These are phyloP conservation scores for Oedothorax gibbosus DNA, from an alignment of 1,140 invertebrate species.

Conservation along the genomic window DNA sequence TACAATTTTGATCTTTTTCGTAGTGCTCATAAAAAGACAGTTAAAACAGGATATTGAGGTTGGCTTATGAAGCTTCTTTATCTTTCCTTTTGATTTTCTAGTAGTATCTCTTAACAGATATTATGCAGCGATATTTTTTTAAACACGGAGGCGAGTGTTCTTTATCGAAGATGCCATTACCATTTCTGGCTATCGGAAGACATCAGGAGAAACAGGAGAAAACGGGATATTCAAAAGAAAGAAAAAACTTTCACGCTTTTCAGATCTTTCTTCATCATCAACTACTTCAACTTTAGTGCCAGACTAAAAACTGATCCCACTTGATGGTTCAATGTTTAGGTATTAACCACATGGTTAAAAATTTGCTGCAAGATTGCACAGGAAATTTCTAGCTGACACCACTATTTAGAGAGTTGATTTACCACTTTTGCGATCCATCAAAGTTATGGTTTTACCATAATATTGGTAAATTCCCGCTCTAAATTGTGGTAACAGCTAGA, in stretches of 20 bases:
- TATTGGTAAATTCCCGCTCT: too few relatives aligned
- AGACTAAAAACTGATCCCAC: slow-evolving; percentile 15
- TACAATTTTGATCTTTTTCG: too few relatives aligned
- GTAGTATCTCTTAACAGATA: neutral
- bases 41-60: slow-evolving; percentile 21
- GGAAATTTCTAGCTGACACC: too few relatives aligned
- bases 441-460: too few relatives aligned
- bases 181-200: slow-evolving; percentile 30
- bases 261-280: slow-evolving; percentile 48
- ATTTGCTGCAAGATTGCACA: too few relatives aligned
- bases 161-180: slow-evolving; percentile 41
- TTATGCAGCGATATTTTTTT: slow-evolving; percentile 38
- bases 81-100: slow-evolving; percentile 4
- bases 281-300: slow-evolving; percentile 46
- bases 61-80: slow-evolving; percentile 9
- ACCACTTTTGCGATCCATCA: too few relatives aligned
- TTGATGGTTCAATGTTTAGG: neutral
- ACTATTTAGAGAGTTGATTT: too few relatives aligned
- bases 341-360: too few relatives aligned
- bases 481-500: too few relatives aligned
- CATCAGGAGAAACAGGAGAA: slow-evolving; percentile 45
- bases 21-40: neutral
- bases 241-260: slow-evolving; percentile 36
- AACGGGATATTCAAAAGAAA: neutral
- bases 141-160: slow-evolving; percentile 18